Evolutionary conservation across 2,888 invertebrate genomes (phyloP).

Genomic region (Catotricha subobsoleta): DNA sequence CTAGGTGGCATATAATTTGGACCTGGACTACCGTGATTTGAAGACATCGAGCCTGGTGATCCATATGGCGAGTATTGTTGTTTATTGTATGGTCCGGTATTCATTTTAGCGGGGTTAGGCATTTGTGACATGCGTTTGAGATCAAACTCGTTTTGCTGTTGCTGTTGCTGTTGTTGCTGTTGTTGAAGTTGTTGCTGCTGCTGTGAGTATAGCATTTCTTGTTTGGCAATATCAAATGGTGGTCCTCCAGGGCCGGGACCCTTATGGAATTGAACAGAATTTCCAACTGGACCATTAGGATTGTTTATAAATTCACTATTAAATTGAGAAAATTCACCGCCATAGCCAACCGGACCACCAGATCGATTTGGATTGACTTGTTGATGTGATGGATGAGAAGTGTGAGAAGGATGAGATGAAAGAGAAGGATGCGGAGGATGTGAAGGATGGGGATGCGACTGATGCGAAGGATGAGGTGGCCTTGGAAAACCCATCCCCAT

Average conservation of each 20-base stretch:
- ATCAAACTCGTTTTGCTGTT: slow-evolving; percentile 20
- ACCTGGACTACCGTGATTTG: slow-evolving; percentile 34
- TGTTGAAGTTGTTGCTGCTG: slow-evolving; percentile 21
- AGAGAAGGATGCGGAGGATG: neutral
- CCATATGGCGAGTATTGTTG: slow-evolving; percentile 51
- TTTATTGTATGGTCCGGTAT: slow-evolving; percentile 18
- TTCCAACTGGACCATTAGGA: slow-evolving; percentile 26
- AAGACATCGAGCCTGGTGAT: slow-evolving; percentile 38
- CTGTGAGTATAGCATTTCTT: slow-evolving; percentile 18
- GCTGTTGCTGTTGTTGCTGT: slow-evolving; percentile 22
- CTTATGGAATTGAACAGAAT: neutral
- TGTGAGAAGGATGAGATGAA: slow-evolving; percentile 20
- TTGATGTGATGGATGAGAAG: slow-evolving; percentile 27
- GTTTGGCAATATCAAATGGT: slow-evolving; percentile 18
- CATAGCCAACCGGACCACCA: slow-evolving; percentile 34
- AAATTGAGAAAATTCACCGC: slow-evolving; percentile 37
- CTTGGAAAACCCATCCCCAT: slow-evolving; percentile 37
- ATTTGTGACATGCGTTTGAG: no score
- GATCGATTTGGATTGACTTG: slow-evolving; percentile 38
- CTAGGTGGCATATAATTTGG: slow-evolving; percentile 20
- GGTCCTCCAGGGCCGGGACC: neutral
- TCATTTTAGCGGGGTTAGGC: slow-evolving; percentile 21
- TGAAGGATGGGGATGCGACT: slow-evolving; percentile 32
- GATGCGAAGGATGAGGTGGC: slow-evolving; percentile 9
- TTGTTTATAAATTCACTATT: slow-evolving; percentile 36